These are phyloP conservation scores for Prietella phreatophila DNA, from an alignment of 2,113 vertebrate genomes.

Conservation along the genomic window DNA sequence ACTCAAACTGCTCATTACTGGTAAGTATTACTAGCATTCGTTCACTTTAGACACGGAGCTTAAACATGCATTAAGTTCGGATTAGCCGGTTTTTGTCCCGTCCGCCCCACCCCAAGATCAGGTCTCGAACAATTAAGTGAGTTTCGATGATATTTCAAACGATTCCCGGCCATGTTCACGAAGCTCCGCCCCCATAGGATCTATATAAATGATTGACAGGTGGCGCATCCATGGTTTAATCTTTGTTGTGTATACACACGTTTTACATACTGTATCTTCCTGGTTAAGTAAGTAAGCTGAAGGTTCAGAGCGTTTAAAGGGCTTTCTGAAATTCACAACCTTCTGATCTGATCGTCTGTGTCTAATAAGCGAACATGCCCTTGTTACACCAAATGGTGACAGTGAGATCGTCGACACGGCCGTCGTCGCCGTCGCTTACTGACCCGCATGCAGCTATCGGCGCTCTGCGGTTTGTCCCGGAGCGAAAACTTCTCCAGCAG, in stretches of 20 bases:
- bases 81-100: too few relatives aligned
- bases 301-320: neutral
- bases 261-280: neutral
- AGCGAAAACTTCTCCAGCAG: constrained; percentile 82
- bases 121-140: too few relatives aligned
- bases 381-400: neutral
- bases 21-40: too few relatives aligned
- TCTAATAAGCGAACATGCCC: neutral
- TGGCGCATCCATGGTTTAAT: too few relatives aligned
- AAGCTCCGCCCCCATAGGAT: neutral
- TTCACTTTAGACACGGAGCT: too few relatives aligned
- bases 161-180: neutral
- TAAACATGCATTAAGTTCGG: too few relatives aligned
- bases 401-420: neutral
- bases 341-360: neutral
- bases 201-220: neutral
- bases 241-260: too few relatives aligned
- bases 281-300: neutral
- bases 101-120: too few relatives aligned
- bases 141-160: neutral
- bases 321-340: neutral
- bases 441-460: constrained; percentile 80
- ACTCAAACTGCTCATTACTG: too few relatives aligned
- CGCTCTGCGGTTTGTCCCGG: constrained; percentile 78
- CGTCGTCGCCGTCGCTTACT: neutral